These are phyloP conservation scores for Chiloscyllium punctatum DNA, from an alignment of 2,797 vertebrate species.

Conservation along the genomic window DNA sequence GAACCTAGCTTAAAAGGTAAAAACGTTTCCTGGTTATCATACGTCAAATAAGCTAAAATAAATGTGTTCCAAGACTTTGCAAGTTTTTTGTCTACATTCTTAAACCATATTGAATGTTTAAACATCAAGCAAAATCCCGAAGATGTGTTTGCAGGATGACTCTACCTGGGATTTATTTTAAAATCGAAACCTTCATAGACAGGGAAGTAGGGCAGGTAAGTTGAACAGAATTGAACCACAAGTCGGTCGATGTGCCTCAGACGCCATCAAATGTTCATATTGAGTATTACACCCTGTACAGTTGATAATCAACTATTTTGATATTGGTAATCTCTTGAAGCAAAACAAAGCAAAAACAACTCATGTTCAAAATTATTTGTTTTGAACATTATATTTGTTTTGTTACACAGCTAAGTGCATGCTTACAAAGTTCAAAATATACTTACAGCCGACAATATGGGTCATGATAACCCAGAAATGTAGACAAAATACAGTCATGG, in stretches of 20 bases:
- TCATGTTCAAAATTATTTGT: background rate
- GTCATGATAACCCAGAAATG: background rate
- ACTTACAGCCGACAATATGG: background rate
- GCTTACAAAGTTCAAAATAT: background rate
- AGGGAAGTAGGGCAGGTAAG: constrained; percentile 12
- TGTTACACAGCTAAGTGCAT: background rate
- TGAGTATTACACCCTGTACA: constrained; percentile 41
- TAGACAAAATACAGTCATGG: background rate
- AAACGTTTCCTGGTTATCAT: background rate
- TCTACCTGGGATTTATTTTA: background rate
- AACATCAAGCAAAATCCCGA: background rate
- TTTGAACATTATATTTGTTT: background rate
- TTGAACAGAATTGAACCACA: background rate
- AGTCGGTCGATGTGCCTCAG: constrained; percentile 52
- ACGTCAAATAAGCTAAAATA: background rate
- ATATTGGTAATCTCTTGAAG: background rate
- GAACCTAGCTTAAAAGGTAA: background rate
- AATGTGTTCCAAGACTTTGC: background rate
- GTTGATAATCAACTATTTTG: too few relatives aligned
- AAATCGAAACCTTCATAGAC: background rate
- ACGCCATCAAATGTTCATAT: constrained; percentile 62
- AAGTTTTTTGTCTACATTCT: background rate
- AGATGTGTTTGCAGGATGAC: background rate
- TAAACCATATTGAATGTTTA: background rate
- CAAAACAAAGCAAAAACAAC: background rate